Percentiles rank a stretch among this genome's conserved stretches.
These are phyloP conservation scores for Dipodomys spectabilis DNA, from an alignment of 2,113 vertebrate species.

Conservation along the genomic window DNA sequence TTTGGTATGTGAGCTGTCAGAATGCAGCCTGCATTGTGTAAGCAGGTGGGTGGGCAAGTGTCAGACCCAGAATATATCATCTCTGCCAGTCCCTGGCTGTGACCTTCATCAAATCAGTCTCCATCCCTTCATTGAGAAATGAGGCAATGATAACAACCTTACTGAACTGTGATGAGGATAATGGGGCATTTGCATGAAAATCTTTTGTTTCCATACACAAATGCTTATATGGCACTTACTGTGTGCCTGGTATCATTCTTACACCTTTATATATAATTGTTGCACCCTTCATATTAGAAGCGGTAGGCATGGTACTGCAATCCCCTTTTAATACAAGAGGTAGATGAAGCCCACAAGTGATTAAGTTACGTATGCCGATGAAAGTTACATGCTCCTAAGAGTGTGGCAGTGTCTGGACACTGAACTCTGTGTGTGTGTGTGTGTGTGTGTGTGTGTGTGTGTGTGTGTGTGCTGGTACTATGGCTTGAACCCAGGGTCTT, in stretches of 20 bases:
- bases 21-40: background rate
- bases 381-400: background rate
- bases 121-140: constrained; percentile 3
- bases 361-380: background rate
- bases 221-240: background rate
- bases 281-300: background rate
- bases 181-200: background rate
- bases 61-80: background rate
- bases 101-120: background rate
- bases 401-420: background rate
- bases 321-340: background rate
- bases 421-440: background rate
- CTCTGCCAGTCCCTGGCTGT: background rate
- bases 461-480: too few relatives aligned
- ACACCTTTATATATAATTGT: background rate
- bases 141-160: background rate
- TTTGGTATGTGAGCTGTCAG: background rate
- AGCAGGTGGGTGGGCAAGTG: background rate
- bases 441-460: too few relatives aligned
- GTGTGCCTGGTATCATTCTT: background rate
- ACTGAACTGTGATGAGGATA: background rate
- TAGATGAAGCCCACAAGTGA: background rate
- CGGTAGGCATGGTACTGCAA: background rate
- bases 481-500: too few relatives aligned
- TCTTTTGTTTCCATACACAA: background rate